Evolutionary conservation across 2,797 vertebrate genomes (phyloP).

Genomic region (Paguma larvata): DNA sequence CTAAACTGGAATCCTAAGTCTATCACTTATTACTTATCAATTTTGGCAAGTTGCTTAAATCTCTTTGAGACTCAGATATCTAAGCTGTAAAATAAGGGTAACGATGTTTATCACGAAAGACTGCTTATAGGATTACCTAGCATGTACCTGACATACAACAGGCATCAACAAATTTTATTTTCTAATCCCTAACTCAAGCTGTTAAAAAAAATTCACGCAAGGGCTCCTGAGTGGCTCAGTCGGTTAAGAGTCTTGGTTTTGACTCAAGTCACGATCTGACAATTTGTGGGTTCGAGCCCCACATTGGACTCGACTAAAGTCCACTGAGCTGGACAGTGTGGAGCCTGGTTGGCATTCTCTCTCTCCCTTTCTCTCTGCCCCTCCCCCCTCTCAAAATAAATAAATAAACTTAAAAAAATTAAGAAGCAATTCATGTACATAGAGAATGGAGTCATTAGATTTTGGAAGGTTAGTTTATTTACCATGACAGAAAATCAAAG

Average conservation of each 20-base stretch:
- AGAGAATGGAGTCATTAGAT: not conserved
- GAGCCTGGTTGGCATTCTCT: no score
- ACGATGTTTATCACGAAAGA: conserved; percentile 1
- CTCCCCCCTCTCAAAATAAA: no score
- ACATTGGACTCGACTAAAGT: no score
- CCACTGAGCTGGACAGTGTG: no score
- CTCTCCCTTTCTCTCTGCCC: no score
- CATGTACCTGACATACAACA: not conserved
- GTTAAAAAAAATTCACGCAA: not conserved
- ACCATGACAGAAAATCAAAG: conserved; percentile 38
- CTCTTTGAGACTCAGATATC: conserved; percentile 9
- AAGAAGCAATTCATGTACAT: not conserved
- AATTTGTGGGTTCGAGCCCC: no score
- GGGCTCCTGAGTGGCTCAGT: no score
- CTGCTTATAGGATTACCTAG: not conserved
- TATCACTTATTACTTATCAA: conserved; percentile 14
- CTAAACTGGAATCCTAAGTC: not conserved
- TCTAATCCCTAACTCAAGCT: conserved; percentile 28
- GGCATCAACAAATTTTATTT: conserved; percentile 27
- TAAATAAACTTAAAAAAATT: no score
- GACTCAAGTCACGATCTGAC: no score
- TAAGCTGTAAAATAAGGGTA: not conserved
- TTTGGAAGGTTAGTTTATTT: conserved; percentile 23
- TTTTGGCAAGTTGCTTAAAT: conserved; percentile 1
- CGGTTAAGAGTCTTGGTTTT: no score